phyloP scores from a whole-genome alignment of 2,797 vertebrate genomes.

The Clarias platycephalus region DNA sequence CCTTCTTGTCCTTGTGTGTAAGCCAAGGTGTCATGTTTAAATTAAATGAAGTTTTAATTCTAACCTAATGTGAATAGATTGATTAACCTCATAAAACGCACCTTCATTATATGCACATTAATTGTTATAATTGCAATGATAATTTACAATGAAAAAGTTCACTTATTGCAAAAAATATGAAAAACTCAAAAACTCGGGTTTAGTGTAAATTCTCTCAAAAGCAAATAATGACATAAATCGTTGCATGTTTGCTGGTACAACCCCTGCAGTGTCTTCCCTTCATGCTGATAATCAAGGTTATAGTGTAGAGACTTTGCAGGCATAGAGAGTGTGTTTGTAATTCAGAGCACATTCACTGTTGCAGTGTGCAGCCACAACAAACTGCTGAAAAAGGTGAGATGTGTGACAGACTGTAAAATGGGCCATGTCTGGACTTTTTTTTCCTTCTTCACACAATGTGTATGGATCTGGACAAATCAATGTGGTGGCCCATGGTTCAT shows the following conservation, averaged over 20 bases:
- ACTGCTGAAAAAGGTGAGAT: conserved; percentile 49
- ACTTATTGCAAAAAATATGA: not conserved
- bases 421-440: conserved; percentile 28
- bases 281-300: conserved; percentile 39
- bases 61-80: not conserved
- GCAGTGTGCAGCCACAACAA: conserved; percentile 26
- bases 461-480: conserved; percentile 56
- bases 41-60: not conserved
- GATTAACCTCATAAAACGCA: not conserved
- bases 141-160: not conserved
- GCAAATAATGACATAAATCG: not conserved
- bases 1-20: not conserved
- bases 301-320: conserved; percentile 18
- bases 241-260: not conserved
- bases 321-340: conserved; percentile 33
- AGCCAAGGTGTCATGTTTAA: not conserved
- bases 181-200: not conserved
- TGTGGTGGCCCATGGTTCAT: conserved; percentile 34
- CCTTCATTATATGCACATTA: too few species aligned
- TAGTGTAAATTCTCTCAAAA: conserved; percentile 1
- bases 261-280: conserved; percentile 4
- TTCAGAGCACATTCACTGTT: conserved; percentile 38
- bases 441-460: conserved; percentile 22
- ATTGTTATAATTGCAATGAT: not conserved
- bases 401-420: conserved; percentile 36